Percentiles rank a stretch among this genome's conserved stretches.
phyloP scores from a whole-genome alignment of 2,113 vertebrate species.

The Hippolais icterina region DNA sequence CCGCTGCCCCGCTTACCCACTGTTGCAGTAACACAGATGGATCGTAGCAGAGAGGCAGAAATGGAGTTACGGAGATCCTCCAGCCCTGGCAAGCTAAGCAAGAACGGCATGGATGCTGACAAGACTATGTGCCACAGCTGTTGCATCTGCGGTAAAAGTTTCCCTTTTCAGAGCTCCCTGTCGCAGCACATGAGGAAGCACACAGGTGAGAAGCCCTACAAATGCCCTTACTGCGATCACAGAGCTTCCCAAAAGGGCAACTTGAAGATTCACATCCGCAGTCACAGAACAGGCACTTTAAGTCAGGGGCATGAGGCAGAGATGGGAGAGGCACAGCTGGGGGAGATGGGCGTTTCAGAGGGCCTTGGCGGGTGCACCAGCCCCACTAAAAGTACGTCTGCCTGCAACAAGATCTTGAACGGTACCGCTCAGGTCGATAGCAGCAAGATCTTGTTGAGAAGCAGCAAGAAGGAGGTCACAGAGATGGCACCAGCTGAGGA shows the following conservation, averaged over 20 bases:
- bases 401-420: slow-evolving; percentile 86
- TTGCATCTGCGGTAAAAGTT: slow-evolving; percentile 91
- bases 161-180: slow-evolving; percentile 93
- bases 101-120: slow-evolving; percentile 75
- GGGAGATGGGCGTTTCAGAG: slow-evolving; percentile 82
- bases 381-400: slow-evolving; percentile 89
- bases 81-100: slow-evolving; percentile 70
- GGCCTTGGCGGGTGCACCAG: slow-evolving; percentile 87
- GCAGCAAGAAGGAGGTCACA: slow-evolving; percentile 79
- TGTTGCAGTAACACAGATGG: slow-evolving; percentile 72
- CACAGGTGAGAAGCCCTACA: slow-evolving; percentile 93
- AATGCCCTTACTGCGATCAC: slow-evolving; percentile 95
- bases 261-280: slow-evolving; percentile 94
- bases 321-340: slow-evolving; percentile 75
- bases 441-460: slow-evolving; percentile 82
- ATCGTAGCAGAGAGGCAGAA: slow-evolving; percentile 73
- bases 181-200: slow-evolving; percentile 97
- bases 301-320: slow-evolving; percentile 82
- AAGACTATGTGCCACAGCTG: slow-evolving; percentile 82
- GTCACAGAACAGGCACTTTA: slow-evolving; percentile 89
- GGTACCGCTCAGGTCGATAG: slow-evolving; percentile 72
- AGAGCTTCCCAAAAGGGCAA: slow-evolving; percentile 95
- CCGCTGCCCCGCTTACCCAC: not conserved
- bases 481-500: not conserved
- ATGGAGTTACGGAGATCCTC: slow-evolving; percentile 77